A percentile compares a stretch with the other conserved stretches of the same genome.
phyloP scores from a whole-genome alignment of 2,113 vertebrate genomes.

The Laticauda laticaudata region DNA sequence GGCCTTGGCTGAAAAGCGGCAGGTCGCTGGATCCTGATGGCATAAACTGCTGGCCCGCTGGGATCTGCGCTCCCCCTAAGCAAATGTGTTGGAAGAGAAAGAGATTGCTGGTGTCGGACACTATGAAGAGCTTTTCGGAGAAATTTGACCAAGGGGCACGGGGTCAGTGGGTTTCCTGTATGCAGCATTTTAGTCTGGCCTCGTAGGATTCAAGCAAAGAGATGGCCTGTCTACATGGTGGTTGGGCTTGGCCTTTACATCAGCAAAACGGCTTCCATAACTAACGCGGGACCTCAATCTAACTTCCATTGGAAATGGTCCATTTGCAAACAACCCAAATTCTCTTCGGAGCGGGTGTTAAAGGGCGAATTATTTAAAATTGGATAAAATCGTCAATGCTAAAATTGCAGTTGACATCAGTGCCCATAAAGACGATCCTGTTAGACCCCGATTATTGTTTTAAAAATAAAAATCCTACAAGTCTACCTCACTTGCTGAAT shows the following conservation, averaged over 20 bases:
- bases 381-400: neutral
- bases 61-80: neutral
- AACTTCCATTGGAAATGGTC: neutral
- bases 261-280: neutral
- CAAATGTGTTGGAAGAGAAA: neutral
- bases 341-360: neutral
- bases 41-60: neutral
- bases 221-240: neutral
- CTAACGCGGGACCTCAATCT: neutral
- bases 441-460: neutral
- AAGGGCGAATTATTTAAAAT: neutral
- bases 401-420: neutral
- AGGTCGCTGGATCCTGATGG: neutral
- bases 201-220: neutral
- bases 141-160: neutral
- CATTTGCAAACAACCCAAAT: neutral
- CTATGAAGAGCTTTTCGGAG: neutral
- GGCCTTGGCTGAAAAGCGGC: neutral
- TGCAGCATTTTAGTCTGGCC: neutral
- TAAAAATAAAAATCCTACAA: neutral
- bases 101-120: neutral
- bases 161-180: neutral
- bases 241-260: neutral
- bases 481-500: neutral
- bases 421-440: neutral